These are phyloP conservation scores for Euglossa dilemma DNA, from an alignment of 1,140 invertebrate species.

Conservation along the genomic window DNA sequence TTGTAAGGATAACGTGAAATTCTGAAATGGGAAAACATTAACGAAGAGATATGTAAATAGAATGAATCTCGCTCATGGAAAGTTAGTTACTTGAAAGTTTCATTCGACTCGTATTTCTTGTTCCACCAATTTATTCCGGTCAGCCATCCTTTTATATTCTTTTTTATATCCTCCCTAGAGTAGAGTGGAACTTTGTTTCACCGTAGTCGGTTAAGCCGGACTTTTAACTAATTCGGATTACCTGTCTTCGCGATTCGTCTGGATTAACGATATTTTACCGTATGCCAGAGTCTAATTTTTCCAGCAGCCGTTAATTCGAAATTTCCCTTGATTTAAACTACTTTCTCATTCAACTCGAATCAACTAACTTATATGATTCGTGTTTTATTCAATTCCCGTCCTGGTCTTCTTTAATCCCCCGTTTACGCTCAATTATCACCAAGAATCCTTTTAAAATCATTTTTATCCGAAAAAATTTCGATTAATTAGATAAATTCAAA, in stretches of 20 bases:
- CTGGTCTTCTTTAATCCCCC: not conserved
- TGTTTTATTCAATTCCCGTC: not conserved
- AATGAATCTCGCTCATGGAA: not conserved
- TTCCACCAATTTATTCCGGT: not conserved
- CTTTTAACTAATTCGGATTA: constrained; percentile 11
- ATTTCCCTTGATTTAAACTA: not conserved
- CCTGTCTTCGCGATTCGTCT: constrained; percentile 3
- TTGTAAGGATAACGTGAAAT: not conserved
- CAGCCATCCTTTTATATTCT: not conserved
- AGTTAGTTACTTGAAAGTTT: not conserved
- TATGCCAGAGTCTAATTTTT: constrained; percentile 5
- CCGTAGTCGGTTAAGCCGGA: not conserved
- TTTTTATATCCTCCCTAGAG: not conserved
- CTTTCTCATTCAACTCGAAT: not conserved
- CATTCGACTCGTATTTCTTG: not conserved
- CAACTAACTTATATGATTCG: not conserved
- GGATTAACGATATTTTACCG: constrained; percentile 13
- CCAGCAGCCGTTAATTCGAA: constrained; percentile 13
- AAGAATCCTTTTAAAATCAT: not conserved
- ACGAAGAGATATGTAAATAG: not conserved
- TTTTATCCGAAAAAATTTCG: not conserved
- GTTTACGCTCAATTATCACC: not conserved
- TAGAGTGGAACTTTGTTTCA: not conserved
- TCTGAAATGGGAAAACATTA: not conserved
- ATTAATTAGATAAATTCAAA: too few relatives aligned